Percentiles rank a stretch among this genome's conserved stretches.
phyloP scores from a whole-genome alignment of 2,113 vertebrate genomes.

The Azemiops feae region DNA sequence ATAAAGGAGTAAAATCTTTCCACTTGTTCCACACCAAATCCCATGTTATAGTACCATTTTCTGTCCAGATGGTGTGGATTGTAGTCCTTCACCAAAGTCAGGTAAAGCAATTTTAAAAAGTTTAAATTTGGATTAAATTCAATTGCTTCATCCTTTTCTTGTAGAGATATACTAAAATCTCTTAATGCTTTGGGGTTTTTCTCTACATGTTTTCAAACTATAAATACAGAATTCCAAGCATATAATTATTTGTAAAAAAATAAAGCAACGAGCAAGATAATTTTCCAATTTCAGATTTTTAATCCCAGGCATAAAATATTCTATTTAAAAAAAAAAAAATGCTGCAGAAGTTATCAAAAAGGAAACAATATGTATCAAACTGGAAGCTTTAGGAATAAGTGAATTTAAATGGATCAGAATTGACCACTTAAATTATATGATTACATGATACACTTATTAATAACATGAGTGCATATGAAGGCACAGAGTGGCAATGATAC shows the following conservation, averaged over 20 bases:
- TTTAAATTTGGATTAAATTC: too few species aligned
- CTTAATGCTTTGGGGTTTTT: neutral
- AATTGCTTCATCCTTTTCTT: too few species aligned
- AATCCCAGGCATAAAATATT: too few species aligned
- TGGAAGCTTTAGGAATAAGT: neutral
- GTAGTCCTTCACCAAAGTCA: too few species aligned
- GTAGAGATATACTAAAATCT: neutral
- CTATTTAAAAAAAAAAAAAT: neutral
- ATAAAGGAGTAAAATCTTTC: too few species aligned
- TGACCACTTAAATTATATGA: neutral
- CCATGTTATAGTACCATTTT: too few species aligned
- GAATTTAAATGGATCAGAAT: neutral
- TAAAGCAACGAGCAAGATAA: neutral
- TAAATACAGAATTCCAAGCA: neutral
- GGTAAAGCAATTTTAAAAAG: too few species aligned
- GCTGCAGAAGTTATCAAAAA: neutral
- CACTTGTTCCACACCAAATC: too few species aligned
- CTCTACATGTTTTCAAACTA: neutral
- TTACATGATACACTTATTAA: neutral
- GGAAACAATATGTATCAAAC: neutral
- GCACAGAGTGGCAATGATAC: neutral
- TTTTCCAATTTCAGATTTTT: too few species aligned
- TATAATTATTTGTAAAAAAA: neutral
- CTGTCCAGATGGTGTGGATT: too few species aligned
- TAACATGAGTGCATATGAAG: neutral